Evolutionary conservation across 2,888 invertebrate species (phyloP).

Genomic region (Tolmerus cingulatus): DNA sequence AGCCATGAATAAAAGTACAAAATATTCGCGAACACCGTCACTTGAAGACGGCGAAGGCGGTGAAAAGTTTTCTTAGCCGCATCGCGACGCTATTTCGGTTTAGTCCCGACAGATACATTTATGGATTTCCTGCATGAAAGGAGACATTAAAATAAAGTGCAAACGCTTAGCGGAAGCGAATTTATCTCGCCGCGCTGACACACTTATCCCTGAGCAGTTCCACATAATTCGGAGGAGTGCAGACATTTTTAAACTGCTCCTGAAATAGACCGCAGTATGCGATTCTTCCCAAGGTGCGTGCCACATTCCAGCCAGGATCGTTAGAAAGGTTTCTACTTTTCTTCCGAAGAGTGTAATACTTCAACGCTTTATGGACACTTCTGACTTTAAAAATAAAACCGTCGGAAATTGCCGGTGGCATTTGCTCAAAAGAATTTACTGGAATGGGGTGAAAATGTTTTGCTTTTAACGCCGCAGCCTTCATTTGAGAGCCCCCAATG

Average conservation of each 20-base stretch:
- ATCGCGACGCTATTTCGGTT: neutral
- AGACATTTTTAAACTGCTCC: neutral
- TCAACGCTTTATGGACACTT: neutral
- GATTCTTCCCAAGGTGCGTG: neutral
- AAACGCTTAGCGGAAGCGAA: neutral
- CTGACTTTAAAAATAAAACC: neutral
- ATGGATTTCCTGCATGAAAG: conserved; percentile 5
- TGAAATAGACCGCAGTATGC: neutral
- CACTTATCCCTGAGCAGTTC: neutral
- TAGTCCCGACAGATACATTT: neutral
- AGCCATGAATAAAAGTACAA: neutral
- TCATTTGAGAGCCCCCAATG: neutral
- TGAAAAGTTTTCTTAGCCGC: neutral
- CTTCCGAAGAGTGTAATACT: neutral
- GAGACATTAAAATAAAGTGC: conserved; percentile 16
- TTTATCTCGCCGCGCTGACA: neutral
- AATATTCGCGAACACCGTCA: neutral
- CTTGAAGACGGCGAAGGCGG: neutral
- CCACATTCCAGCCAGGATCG: neutral
- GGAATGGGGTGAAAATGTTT: neutral
- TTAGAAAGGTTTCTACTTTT: neutral
- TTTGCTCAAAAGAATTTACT: neutral
- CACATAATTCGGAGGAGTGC: neutral
- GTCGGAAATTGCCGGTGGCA: neutral
- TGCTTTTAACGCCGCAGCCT: neutral